A percentile compares a stretch with the other conserved stretches of the same genome.
phyloP scores from a whole-genome alignment of 2,113 vertebrate species.

The Vireo altiloquus region DNA sequence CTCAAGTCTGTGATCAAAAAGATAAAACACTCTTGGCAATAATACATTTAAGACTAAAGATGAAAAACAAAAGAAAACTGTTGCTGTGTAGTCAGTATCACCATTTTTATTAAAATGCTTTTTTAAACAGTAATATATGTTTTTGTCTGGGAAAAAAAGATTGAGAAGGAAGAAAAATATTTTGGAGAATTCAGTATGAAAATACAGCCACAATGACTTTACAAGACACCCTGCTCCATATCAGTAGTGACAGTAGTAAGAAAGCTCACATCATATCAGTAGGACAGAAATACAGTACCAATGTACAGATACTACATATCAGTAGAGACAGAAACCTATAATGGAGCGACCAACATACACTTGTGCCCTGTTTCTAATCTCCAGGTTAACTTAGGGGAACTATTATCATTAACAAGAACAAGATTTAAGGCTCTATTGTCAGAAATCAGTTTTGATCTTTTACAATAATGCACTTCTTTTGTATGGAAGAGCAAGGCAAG shows the following conservation, averaged over 20 bases:
- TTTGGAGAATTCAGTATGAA: neutral
- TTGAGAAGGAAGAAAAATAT: neutral
- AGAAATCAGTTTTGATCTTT: neutral
- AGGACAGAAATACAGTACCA: neutral
- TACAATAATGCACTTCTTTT: neutral
- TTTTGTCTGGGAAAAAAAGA: neutral
- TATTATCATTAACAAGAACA: neutral
- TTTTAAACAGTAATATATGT: neutral
- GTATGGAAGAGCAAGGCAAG: neutral
- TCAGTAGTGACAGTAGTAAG: neutral
- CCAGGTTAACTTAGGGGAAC: neutral
- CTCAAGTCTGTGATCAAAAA: constrained; percentile 1
- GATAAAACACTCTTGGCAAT: neutral
- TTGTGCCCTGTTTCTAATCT: neutral
- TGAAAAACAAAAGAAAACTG: neutral
- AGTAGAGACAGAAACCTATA: neutral
- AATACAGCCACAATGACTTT: neutral
- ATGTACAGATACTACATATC: neutral
- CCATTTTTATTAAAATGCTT: neutral
- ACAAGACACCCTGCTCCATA: neutral
- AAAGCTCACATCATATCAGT: neutral
- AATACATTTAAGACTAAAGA: neutral
- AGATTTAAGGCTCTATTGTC: neutral
- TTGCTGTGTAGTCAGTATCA: neutral
- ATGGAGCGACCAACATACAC: neutral